phyloP scores from a whole-genome alignment of 2,113 vertebrate species.

The Lophotis ruficrista region DNA sequence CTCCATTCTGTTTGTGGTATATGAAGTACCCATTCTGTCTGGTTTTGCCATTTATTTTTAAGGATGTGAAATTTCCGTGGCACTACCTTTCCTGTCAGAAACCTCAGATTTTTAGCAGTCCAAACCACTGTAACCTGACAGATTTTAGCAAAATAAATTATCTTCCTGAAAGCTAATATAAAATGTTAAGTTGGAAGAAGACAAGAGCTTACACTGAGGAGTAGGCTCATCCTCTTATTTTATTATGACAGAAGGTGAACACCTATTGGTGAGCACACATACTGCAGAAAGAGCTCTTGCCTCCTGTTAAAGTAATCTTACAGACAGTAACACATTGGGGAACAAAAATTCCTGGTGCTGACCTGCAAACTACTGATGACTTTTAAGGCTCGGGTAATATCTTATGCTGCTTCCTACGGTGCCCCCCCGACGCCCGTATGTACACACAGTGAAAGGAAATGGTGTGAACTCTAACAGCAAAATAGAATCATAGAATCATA shows the following conservation, averaged over 20 bases:
- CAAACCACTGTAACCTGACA: slow-evolving; percentile 35
- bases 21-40: background rate
- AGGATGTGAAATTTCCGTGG: slow-evolving; percentile 10
- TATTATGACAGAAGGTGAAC: background rate
- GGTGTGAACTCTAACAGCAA: background rate
- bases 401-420: slow-evolving; percentile 27
- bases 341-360: background rate
- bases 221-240: background rate
- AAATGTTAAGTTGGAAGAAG: background rate
- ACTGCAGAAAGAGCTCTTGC: background rate
- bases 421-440: background rate
- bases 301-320: slow-evolving; percentile 34
- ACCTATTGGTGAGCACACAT: background rate
- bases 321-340: background rate
- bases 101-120: background rate
- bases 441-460: background rate
- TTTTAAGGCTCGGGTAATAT: slow-evolving; percentile 3
- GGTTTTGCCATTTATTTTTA: background rate
- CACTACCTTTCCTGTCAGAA: slow-evolving; percentile 52
- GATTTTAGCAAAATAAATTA: slow-evolving; percentile 38
- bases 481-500: background rate
- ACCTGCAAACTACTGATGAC: background rate
- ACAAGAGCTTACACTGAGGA: background rate
- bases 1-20: background rate
- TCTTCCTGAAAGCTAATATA: slow-evolving; percentile 1